Percentiles rank a stretch among this genome's conserved stretches.
phyloP scores from a whole-genome alignment of 2,888 invertebrate species.

The Ophion costatus region DNA sequence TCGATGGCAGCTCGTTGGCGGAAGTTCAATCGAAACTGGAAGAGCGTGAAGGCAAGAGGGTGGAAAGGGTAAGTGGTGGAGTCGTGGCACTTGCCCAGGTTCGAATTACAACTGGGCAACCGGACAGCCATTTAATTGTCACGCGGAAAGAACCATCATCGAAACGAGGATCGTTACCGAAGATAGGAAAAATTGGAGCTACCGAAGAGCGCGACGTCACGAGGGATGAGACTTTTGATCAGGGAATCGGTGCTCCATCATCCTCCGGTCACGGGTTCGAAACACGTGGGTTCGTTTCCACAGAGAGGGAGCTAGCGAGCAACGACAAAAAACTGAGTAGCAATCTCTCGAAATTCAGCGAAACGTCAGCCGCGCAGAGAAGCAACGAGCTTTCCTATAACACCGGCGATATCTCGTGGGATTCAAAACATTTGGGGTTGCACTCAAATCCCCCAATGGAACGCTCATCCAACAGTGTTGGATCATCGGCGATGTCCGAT shows the following conservation, averaged over 20 bases:
- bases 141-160: background rate
- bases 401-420: constrained; percentile 23
- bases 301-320: background rate
- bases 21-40: constrained; percentile 19
- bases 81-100: constrained; percentile 38
- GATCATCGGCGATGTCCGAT: constrained; percentile 31
- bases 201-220: background rate
- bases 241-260: constrained; percentile 12
- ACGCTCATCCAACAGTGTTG: constrained; percentile 12
- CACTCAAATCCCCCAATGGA: constrained; percentile 11
- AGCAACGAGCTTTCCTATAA: constrained; percentile 46
- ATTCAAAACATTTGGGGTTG: constrained; percentile 20
- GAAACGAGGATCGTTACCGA: background rate
- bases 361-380: background rate
- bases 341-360: constrained; percentile 9
- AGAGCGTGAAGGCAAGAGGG: constrained; percentile 11
- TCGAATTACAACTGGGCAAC: constrained; percentile 24
- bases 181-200: constrained; percentile 22
- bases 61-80: constrained; percentile 5
- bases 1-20: constrained; percentile 33
- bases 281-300: background rate
- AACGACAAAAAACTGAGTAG: constrained; percentile 14
- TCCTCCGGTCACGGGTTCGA: background rate
- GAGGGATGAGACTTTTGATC: background rate
- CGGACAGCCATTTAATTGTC: constrained; percentile 30